Conservation (phyloP, 2,113 vertebrate genomes). For the Neolamprologus cancellatus region DNA sequence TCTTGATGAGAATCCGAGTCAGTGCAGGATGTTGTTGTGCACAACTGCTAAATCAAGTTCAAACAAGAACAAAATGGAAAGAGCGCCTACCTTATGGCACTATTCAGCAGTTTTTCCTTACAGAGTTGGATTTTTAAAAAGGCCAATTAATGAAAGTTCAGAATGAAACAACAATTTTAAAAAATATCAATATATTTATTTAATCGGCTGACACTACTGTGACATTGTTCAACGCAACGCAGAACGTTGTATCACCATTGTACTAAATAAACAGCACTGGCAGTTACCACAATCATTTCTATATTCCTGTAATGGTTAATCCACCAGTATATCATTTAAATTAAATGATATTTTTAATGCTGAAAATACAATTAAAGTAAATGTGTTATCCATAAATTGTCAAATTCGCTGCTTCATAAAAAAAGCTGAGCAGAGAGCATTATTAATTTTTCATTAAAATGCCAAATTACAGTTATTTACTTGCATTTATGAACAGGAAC, state of each 20-base stretch:
- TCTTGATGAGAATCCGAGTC: neutral
- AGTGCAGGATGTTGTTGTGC: neutral
- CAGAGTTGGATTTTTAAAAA: neutral
- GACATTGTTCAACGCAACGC: neutral
- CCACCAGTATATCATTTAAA: neutral
- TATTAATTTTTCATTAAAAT: neutral
- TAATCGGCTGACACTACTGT: accelerated
- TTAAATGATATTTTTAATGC: neutral
- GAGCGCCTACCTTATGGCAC: neutral
- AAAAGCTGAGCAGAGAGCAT: neutral
- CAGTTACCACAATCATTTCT: neutral
- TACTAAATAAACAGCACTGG: neutral
- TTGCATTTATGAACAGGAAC: neutral
- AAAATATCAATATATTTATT: neutral
- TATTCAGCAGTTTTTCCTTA: neutral
- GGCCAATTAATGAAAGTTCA: neutral
- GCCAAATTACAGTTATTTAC: neutral
- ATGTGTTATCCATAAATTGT: neutral
- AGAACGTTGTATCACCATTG: neutral
- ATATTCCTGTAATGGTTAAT: neutral
- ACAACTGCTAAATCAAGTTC: neutral
- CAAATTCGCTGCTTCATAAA: neutral
- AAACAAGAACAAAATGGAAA: neutral
- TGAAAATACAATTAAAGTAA: neutral
- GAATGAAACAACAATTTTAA: neutral